These are phyloP conservation scores for Catharus minimus DNA, from an alignment of 2,113 vertebrate genomes.

Conservation along the genomic window DNA sequence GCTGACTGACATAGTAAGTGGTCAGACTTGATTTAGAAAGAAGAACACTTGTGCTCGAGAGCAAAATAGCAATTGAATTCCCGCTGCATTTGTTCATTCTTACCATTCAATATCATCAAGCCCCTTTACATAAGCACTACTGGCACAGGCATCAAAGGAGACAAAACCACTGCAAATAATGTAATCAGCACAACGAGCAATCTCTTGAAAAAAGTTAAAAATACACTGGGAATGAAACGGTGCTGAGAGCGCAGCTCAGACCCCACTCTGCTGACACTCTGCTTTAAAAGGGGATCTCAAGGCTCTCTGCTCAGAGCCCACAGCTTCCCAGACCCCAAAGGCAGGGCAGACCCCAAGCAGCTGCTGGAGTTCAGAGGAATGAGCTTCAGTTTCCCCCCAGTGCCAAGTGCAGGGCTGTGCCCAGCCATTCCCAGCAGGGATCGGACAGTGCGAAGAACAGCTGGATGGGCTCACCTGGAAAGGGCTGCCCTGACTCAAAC, in stretches of 20 bases:
- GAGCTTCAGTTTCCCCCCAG: slow-evolving; percentile 3
- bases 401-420: background rate
- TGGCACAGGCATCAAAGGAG: slow-evolving; percentile 51
- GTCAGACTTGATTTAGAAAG: slow-evolving; percentile 59
- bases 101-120: slow-evolving; percentile 45
- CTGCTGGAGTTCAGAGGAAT: slow-evolving; percentile 16
- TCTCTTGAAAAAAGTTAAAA: slow-evolving; percentile 37
- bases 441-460: background rate
- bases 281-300: background rate
- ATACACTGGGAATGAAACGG: background rate
- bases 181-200: slow-evolving; percentile 46
- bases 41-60: slow-evolving; percentile 53
- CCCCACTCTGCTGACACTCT: background rate
- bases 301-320: background rate
- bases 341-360: background rate
- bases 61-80: slow-evolving; percentile 58
- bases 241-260: fast-evolving
- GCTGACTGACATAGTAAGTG: slow-evolving; percentile 44
- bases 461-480: background rate
- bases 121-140: slow-evolving; percentile 31
- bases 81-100: slow-evolving; percentile 52
- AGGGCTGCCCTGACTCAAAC: background rate
- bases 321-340: background rate
- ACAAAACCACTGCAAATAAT: slow-evolving; percentile 31
- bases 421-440: background rate